Base-by-base conservation (phyloP, 2,888 invertebrate species). In the Yponomeuta cagnagella region DNA sequence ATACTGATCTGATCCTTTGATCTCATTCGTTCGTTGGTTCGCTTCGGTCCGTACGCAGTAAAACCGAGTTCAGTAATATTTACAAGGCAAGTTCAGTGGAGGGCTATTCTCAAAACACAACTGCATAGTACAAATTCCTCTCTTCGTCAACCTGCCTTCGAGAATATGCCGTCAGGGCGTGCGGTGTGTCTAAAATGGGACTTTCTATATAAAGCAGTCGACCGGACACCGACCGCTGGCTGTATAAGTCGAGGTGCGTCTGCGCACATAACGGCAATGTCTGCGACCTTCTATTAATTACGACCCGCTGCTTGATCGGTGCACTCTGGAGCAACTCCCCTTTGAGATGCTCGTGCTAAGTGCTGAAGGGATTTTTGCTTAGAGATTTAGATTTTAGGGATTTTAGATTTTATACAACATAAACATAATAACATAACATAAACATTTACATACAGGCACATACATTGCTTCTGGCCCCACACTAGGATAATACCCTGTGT, bases 261-360 rank as follows among this genome's bases (percentile, higher is more conserved):
- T 74, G 82, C 83, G 84, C 85, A 82, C 80, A 81, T 87, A 87
- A 89, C 88, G 88, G 88, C 80, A 80, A 23, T 63, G 79, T 76
- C 78, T 76, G 79, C 84, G 88, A 87, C 88, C 88, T 87, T 87
- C 88, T 88, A 88, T 88, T 88, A 89, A 89, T 89, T 89, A 89
- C 89, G 87, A 88, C 88, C 88, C 78, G 79, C 82, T 80, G 82
- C 85, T 83, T 79, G 78, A 82, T 83, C 80, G 70, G 8, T 43
- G 43, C 9, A 43, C 6, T 8, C 43, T 43, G 43, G 70, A 70
- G 63, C 37, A 63, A 23, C 43, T 70, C 63, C 70, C 70, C 43
- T 58, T 58, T 15, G 52, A 37, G 37, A 37, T 37, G 37, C 37
- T 4, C 2, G 37, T 37, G 37, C 37, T 37, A 1, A 37, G 37